Base-by-base conservation (phyloP, 2,797 vertebrate genomes). In the Lophotriccus pileatus region DNA sequence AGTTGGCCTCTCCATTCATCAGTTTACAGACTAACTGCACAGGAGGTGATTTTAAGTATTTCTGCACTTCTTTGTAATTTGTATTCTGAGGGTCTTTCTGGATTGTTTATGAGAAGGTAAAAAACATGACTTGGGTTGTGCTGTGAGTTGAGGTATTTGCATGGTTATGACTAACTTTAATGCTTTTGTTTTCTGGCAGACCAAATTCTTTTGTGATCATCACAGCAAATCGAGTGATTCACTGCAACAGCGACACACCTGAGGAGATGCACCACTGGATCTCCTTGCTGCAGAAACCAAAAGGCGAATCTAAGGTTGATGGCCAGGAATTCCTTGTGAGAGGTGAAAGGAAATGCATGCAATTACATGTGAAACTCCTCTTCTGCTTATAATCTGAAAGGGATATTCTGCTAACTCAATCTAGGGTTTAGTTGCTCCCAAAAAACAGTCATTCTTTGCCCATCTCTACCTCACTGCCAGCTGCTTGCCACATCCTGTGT, bases 241-340 rank as follows among this genome's bases (percentile, higher is more conserved):
- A 99, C 96, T 99, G 99, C 97, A 99, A 99, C 84, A 99, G 99
- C 0, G 99, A 99, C 97, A 99, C 99, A 2, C 99, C 99, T 0
- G 99, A 99, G 97, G 99, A 99, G 97, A 99, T 99, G 99, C 99
- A 99, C 89, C 99, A 99, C 97, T 99, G 99, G 99, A 99, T 99
- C 92, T 98, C 99, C 0, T 98, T 99, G 95, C 98, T 99, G 95
- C 99, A 99, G 98, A 98, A 99, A 56, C 99, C 98, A 36, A 99
- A 99, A 94, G 99, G 99, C 6, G 99, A 99, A 98, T 98, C 99
- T 1, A 98, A 99, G 7, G 99, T 99, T 1, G 99, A 99, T 67
- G 99, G 99, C 7, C 99, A 99, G 97, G 99, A 99, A 84, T 99
- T 99, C 94, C 98, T 99, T 91, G 98, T 99, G 93, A 96, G 99